Conservation (phyloP, 2,113 vertebrate genomes). For the Oncorhynchus keta region DNA sequence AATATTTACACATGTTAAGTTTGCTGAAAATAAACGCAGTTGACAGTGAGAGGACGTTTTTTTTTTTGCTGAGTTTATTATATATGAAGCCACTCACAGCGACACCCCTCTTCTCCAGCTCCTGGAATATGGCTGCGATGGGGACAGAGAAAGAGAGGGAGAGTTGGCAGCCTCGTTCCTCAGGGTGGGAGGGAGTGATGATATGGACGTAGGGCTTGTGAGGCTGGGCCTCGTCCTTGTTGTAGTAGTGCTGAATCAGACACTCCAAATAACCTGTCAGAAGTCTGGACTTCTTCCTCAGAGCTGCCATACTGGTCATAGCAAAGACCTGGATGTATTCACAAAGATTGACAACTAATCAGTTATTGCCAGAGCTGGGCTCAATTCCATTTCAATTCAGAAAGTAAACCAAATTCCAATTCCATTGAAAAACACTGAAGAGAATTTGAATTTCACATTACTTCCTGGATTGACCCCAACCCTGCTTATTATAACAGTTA, state of each 20-base stretch:
- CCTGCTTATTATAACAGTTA: neutral
- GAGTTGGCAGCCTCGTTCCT: conserved; percentile 90
- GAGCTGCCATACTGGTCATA: conserved; percentile 79
- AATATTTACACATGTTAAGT: too few species aligned
- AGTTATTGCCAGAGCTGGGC: too few species aligned
- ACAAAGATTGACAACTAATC: neutral
- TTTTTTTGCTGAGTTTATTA: too few species aligned
- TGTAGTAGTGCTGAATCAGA: conserved; percentile 77
- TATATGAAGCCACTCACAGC: conserved; percentile 74
- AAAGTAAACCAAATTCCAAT: too few species aligned
- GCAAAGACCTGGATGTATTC: conserved; percentile 78
- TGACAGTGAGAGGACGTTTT: too few species aligned
- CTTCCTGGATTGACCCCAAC: too few species aligned
- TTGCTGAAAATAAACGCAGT: too few species aligned
- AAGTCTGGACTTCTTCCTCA: conserved; percentile 89
- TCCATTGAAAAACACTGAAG: too few species aligned
- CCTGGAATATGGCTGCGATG: conserved; percentile 74
- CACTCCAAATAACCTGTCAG: conserved; percentile 93
- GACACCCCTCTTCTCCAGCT: conserved; percentile 89
- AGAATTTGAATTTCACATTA: too few species aligned
- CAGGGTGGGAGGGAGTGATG: conserved; percentile 79
- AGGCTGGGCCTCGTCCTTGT: conserved; percentile 60
- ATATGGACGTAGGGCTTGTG: conserved; percentile 74
- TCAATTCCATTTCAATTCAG: too few species aligned
- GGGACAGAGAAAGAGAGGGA: conserved; percentile 83